A percentile compares a stretch with the other conserved stretches of the same genome.
phyloP scores from a whole-genome alignment of 1,140 invertebrate genomes.

The Caenorhabditis brenneri region DNA sequence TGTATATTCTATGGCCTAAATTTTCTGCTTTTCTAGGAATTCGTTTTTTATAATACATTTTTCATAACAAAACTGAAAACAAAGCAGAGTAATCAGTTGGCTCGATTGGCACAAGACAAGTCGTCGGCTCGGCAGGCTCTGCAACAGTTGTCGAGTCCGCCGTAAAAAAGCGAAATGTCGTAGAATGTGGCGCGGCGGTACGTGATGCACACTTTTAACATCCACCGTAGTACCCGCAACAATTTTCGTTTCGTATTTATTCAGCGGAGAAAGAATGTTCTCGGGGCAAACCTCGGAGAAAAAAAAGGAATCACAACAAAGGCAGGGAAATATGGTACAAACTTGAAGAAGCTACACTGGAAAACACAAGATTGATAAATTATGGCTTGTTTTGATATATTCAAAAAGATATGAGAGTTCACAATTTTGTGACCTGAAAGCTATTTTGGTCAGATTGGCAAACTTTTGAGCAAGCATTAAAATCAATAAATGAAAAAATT shows the following conservation, averaged over 20 bases:
- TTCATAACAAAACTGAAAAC: background rate
- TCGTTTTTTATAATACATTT: background rate
- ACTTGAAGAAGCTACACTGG: background rate
- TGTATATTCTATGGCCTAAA: background rate
- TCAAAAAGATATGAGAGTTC: background rate
- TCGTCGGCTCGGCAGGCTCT: background rate
- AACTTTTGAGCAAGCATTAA: slow-evolving; percentile 6
- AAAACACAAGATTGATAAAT: background rate
- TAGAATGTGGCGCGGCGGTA: slow-evolving; percentile 20
- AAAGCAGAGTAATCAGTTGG: background rate
- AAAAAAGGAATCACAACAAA: background rate
- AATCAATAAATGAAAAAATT: no score
- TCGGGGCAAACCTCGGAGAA: background rate
- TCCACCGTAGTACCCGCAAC: slow-evolving; percentile 19
- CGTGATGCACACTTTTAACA: slow-evolving; percentile 14
- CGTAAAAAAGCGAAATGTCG: slow-evolving; percentile 2
- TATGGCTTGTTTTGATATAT: background rate
- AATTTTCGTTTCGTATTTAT: background rate
- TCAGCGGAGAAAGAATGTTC: background rate
- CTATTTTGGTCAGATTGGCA: background rate
- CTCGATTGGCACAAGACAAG: slow-evolving; percentile 12
- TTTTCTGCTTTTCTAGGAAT: background rate
- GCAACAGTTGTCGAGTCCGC: slow-evolving; percentile 30
- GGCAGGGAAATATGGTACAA: slow-evolving; percentile 14
- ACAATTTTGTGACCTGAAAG: background rate